phyloP scores from a whole-genome alignment of 1,140 invertebrate genomes.

The Drosophila albomicans region DNA sequence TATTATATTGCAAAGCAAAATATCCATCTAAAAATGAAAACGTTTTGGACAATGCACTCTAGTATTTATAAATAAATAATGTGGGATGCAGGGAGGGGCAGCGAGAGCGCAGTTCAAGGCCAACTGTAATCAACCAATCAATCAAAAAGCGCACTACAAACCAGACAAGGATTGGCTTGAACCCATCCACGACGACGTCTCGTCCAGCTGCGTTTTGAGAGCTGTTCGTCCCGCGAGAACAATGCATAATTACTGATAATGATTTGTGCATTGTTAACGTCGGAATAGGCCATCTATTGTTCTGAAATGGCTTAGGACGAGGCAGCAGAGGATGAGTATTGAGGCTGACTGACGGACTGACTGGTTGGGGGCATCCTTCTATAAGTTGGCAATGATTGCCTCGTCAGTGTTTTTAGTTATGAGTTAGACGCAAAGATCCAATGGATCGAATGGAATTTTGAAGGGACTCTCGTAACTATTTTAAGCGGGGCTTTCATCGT shows the following conservation, averaged over 20 bases:
- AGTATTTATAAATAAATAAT: constrained; percentile 24
- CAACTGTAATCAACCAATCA: constrained; percentile 71
- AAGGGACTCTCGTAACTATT: constrained; percentile 3
- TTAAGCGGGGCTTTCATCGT: constrained; percentile 28
- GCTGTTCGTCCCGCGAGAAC: constrained; percentile 35
- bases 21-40: no score
- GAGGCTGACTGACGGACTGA: constrained; percentile 4
- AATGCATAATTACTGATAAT: constrained; percentile 82
- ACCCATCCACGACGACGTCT: constrained; percentile 13
- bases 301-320: constrained; percentile 34
- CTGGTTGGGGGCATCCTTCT: background rate
- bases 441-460: constrained; percentile 13
- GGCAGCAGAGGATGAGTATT: constrained; percentile 11
- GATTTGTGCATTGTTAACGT: constrained; percentile 74
- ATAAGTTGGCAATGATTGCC: constrained; percentile 48
- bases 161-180: constrained; percentile 39
- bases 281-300: constrained; percentile 60
- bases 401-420: constrained; percentile 59
- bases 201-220: constrained; percentile 44
- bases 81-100: background rate
- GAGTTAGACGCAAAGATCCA: constrained; percentile 42
- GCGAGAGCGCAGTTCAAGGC: constrained; percentile 64
- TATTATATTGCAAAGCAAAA: no score
- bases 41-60: constrained; percentile 20
- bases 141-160: constrained; percentile 56